phyloP scores from a whole-genome alignment of 2,888 invertebrate species.

The Eupithecia inturbata region DNA sequence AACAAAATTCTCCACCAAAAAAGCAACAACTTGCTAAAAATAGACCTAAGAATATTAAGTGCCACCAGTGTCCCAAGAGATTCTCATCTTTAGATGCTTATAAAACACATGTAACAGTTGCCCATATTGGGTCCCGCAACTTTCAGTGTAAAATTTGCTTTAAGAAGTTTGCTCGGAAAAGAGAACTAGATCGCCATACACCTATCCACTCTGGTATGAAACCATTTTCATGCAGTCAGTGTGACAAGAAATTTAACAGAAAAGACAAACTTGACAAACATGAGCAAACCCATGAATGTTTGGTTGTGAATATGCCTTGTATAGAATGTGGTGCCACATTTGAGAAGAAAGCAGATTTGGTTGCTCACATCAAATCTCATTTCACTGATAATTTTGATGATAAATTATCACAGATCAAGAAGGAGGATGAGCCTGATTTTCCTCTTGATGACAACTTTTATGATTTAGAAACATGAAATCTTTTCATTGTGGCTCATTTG shows the following conservation, averaged over 20 bases:
- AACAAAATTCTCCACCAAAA: conserved; percentile 67
- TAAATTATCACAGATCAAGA: conserved; percentile 70
- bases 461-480: conserved; percentile 71
- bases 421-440: conserved; percentile 71
- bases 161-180: conserved; percentile 87
- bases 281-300: conserved; percentile 86
- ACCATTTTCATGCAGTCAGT: conserved; percentile 87
- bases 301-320: conserved; percentile 85
- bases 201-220: conserved; percentile 87
- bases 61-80: conserved; percentile 80
- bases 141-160: conserved; percentile 87
- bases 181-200: conserved; percentile 88
- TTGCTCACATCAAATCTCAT: conserved; percentile 85
- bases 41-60: conserved; percentile 79
- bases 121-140: conserved; percentile 82
- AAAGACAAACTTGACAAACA: conserved; percentile 88
- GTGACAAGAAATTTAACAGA: conserved; percentile 87
- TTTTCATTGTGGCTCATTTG: not conserved
- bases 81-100: conserved; percentile 81
- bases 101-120: conserved; percentile 81
- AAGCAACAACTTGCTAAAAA: conserved; percentile 68
- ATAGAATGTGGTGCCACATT: conserved; percentile 85
- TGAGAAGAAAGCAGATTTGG: conserved; percentile 83
- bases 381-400: conserved; percentile 79
- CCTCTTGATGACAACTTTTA: conserved; percentile 72